Base-by-base conservation (phyloP, 1,140 invertebrate species). In the Myzus persicae region DNA sequence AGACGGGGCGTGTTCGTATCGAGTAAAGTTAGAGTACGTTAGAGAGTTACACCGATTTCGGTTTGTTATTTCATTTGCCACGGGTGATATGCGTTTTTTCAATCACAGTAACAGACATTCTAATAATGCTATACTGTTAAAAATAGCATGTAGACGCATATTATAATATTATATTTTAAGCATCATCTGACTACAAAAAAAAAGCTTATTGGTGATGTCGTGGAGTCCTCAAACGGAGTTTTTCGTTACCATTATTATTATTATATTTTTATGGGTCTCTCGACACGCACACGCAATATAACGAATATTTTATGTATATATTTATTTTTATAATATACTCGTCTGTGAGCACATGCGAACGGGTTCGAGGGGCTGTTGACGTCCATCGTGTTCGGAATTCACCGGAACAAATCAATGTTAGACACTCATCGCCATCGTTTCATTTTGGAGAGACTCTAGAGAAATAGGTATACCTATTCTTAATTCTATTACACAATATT, bases 211-310 rank as follows among this genome's bases (percentile, higher is more conserved):
- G 90, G 48, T 42, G 44, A 92, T 51, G 82, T 82, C 44, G 44
- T 22, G 9, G 76, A 92, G 76, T 92, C 76, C 67, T 92, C 76
- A 44, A 82, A 76, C 76, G 9, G 20, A 46, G 9, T 67, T 91
- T 92, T 92, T 54, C 26, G 87, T 89, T 88, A 89, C 38, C 38
- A 36, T 87, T 51, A 51, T 51, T 88, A 51, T 88, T 89, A 51
- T 22, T 88, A 44, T 51, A 89, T 82, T 92, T 84, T 92, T 82
- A 81, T 92, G 91, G 67, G 36, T 92, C 59, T 81, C 67, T 92
- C 76, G 91, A 92, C 91, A 92, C 67, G 91, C 91, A 82, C 59
- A 76, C 9, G 91, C 44, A 91, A 46, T 82, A 82, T 48, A 51
- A 90, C n/a, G 24, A 38, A 20, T 88, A 48, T 36, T 14, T 38